A percentile compares a stretch with the other conserved stretches of the same genome.
Evolutionary conservation across 2,888 invertebrate species (phyloP).

Genomic region (Isotomurus palustris): DNA sequence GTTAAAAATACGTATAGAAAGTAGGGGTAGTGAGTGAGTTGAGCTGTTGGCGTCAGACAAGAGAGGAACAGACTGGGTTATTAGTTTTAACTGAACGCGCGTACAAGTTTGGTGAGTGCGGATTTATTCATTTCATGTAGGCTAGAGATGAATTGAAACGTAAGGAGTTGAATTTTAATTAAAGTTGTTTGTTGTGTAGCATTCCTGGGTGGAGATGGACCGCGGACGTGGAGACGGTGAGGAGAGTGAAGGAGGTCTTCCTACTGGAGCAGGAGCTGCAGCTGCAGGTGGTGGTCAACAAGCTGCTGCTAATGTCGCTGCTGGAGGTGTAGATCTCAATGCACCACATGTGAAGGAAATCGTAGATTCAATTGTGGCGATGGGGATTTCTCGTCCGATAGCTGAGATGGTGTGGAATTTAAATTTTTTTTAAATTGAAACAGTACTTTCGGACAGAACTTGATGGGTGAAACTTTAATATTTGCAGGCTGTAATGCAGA

Average conservation of each 20-base stretch:
- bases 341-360: constrained; percentile 37
- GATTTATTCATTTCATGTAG: no score
- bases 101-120: no score
- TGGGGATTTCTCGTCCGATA: constrained; percentile 43
- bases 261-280: background rate
- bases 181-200: no score
- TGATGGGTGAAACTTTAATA: constrained; percentile 2
- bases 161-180: no score
- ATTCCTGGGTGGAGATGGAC: constrained; percentile 1
- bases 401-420: constrained; percentile 43
- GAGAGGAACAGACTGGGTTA: no score
- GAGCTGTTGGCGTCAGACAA: no score
- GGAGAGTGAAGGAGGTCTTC: background rate
- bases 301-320: constrained; percentile 17
- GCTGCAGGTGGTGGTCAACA: constrained; percentile 24
- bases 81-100: no score
- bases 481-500: constrained; percentile 43
- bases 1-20: no score
- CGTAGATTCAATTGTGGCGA: constrained; percentile 39
- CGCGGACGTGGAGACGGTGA: constrained; percentile 11
- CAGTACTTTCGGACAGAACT: background rate
- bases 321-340: constrained; percentile 39
- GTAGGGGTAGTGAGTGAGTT: no score
- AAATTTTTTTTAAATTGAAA: no score
- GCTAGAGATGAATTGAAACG: no score